phyloP scores from a whole-genome alignment of 2,888 invertebrate genomes.

The Drosophila nr. medialis region DNA sequence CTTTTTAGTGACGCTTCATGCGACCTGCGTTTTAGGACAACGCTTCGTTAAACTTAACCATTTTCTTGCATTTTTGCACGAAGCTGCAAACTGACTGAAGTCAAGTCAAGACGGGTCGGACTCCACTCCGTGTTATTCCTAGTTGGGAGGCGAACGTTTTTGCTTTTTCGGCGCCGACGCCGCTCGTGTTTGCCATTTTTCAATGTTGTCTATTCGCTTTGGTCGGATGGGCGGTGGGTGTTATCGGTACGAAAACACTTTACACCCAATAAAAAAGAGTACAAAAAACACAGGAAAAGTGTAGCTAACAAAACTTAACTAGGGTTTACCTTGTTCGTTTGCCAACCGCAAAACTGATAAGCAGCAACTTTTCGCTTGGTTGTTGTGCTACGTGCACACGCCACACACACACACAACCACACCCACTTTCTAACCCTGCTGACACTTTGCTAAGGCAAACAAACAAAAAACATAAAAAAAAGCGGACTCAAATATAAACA shows the following conservation, averaged over 20 bases:
- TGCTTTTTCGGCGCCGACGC: slow-evolving; percentile 24
- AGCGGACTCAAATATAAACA: slow-evolving; percentile 11
- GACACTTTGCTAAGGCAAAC: slow-evolving; percentile 33
- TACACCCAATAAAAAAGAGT: slow-evolving; percentile 67
- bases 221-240: slow-evolving; percentile 26
- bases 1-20: slow-evolving; percentile 66
- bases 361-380: slow-evolving; percentile 45
- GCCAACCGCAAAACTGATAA: slow-evolving; percentile 66
- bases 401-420: not conserved
- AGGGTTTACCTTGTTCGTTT: slow-evolving; percentile 54
- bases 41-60: slow-evolving; percentile 70
- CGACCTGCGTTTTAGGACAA: slow-evolving; percentile 61
- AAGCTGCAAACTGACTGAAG: slow-evolving; percentile 29
- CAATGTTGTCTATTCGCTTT: slow-evolving; percentile 53
- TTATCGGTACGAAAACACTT: slow-evolving; percentile 72
- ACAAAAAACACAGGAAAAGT: slow-evolving; percentile 9
- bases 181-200: slow-evolving; percentile 57
- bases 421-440: slow-evolving; percentile 26
- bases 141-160: slow-evolving; percentile 43
- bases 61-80: slow-evolving; percentile 67
- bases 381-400: slow-evolving; percentile 39
- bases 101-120: slow-evolving; percentile 4
- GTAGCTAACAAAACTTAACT: slow-evolving; percentile 54
- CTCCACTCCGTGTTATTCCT: not conserved
- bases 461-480: slow-evolving; percentile 4